A percentile compares a stretch with the other conserved stretches of the same genome.
Conservation (phyloP, 2,797 vertebrate genomes). For the Ctenosaura bakeri region DNA sequence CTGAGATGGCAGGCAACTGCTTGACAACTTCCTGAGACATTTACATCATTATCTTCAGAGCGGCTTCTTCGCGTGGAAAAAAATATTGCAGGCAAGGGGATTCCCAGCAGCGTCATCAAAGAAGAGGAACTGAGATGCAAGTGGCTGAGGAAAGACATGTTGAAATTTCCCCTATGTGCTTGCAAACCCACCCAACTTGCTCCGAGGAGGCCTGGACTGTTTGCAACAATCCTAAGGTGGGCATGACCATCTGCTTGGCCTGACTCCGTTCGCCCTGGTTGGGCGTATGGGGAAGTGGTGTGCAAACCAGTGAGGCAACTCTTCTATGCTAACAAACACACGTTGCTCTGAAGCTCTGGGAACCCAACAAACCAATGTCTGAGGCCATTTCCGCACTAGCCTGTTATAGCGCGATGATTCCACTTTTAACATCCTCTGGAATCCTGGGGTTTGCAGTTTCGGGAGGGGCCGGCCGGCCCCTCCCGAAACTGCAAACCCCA, state of each 20-base stretch:
- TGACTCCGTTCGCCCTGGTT: no score
- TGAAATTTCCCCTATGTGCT: neutral
- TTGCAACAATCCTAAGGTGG: no score
- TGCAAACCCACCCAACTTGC: neutral
- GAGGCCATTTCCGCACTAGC: no score
- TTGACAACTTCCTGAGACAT: neutral
- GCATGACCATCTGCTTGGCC: neutral
- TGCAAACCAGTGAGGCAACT: no score
- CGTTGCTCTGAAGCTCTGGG: neutral
- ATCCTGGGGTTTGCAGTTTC: no score
- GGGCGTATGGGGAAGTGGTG: no score
- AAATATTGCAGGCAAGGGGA: neutral
- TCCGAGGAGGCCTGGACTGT: neutral
- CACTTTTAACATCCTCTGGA: no score
- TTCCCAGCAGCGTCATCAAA: neutral
- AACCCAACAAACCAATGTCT: neutral
- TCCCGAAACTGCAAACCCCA: no score
- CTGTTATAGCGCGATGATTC: no score
- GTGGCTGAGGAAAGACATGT: neutral
- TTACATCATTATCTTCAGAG: neutral
- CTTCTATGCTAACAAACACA: neutral
- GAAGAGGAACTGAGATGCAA: conserved; percentile 20
- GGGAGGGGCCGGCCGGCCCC: no score
- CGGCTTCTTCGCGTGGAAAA: no score
- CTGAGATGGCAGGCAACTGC: neutral